Conservation (phyloP, 1,140 invertebrate genomes). For the Drosophila yakuba region DNA sequence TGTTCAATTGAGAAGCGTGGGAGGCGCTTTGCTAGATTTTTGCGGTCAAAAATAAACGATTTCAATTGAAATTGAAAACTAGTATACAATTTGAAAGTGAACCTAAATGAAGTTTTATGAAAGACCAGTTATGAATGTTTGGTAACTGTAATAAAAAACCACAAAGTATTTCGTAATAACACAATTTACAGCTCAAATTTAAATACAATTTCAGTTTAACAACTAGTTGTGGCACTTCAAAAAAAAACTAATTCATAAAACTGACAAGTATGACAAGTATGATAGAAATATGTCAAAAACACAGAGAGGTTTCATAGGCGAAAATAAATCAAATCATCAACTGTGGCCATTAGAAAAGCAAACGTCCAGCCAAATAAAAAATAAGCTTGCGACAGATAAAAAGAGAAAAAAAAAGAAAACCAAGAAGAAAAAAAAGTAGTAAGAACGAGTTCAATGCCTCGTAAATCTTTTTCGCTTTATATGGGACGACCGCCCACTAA, state of each 20-base stretch:
- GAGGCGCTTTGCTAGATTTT: neutral
- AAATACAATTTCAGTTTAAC: too few species aligned
- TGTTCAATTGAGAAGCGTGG: neutral
- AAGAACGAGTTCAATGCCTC: constrained; percentile 58
- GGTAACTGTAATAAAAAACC: too few species aligned
- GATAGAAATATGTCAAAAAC: neutral
- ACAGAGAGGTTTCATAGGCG: neutral
- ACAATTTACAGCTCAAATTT: too few species aligned
- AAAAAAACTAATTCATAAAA: neutral
- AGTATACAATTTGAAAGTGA: too few species aligned
- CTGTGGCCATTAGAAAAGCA: constrained; percentile 26
- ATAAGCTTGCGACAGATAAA: constrained; percentile 6
- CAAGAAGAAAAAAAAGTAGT: neutral
- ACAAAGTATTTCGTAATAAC: too few species aligned
- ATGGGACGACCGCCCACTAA: constrained; percentile 21
- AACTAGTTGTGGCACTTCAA: too few species aligned
- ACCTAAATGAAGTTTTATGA: too few species aligned
- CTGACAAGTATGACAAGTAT: neutral
- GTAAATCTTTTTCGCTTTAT: constrained; percentile 58
- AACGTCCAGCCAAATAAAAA: constrained; percentile 25
- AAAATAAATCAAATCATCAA: constrained; percentile 25
- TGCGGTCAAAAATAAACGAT: neutral
- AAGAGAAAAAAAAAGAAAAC: too few species aligned
- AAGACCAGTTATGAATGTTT: too few species aligned
- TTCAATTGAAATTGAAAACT: neutral